Conservation (phyloP, 2,797 vertebrate species). For the Chromis chromis region DNA sequence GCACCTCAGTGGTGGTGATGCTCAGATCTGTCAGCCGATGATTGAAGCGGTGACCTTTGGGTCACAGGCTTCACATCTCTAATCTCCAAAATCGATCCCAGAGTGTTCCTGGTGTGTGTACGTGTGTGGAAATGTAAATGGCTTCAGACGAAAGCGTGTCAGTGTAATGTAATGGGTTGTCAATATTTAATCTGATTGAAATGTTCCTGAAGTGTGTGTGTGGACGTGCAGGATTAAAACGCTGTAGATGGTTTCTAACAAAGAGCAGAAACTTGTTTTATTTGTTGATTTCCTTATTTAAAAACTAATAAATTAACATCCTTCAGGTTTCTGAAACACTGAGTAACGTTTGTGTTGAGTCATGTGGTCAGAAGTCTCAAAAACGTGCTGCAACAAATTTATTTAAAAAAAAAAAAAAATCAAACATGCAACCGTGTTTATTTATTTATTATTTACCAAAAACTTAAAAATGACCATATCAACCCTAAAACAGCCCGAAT, state of each 20-base stretch:
- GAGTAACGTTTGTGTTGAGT: constrained; percentile 28
- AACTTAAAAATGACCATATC: not conserved
- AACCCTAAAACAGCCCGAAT: not conserved
- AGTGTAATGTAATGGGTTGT: not conserved
- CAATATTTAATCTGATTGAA: not conserved
- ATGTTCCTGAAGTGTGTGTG: not conserved
- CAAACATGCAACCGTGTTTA: too few species aligned
- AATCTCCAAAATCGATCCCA: not conserved
- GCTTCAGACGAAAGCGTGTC: not conserved
- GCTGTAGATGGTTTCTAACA: too few species aligned
- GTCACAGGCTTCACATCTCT: not conserved
- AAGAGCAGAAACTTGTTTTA: not conserved
- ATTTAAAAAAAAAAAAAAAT: too few species aligned
- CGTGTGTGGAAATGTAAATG: not conserved
- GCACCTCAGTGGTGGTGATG: not conserved
- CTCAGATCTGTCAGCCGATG: not conserved
- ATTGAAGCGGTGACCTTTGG: not conserved
- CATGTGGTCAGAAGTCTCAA: not conserved
- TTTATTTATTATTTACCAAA: not conserved
- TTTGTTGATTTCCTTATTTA: not conserved
- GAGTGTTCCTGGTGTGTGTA: not conserved
- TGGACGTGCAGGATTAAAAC: not conserved
- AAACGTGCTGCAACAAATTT: not conserved
- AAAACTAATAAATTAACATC: not conserved
- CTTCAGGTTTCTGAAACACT: not conserved